These are phyloP conservation scores for Leptinotarsa texana DNA, from an alignment of 1,140 invertebrate genomes.

Conservation along the genomic window DNA sequence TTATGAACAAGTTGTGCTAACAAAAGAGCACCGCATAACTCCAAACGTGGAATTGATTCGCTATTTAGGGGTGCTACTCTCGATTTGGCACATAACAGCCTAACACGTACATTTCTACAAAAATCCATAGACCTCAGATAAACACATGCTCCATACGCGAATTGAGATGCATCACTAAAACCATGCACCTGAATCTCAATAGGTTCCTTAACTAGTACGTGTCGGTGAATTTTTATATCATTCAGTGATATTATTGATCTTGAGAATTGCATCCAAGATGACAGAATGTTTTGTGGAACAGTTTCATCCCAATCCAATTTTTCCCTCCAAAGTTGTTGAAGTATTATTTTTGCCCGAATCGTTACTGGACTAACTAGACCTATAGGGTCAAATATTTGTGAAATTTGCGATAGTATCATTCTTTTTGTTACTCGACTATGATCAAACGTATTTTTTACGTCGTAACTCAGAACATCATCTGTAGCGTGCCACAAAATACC, in stretches of 20 bases:
- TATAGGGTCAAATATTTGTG: conserved; percentile 55
- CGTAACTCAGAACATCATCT: conserved; percentile 15
- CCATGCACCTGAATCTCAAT: conserved; percentile 44
- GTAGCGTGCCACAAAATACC: conserved; percentile 21
- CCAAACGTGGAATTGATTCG: conserved; percentile 26
- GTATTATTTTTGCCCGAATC: conserved; percentile 45
- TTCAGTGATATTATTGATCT: conserved; percentile 14
- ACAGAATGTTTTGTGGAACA: conserved; percentile 3
- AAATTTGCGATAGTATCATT: conserved; percentile 31
- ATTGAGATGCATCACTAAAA: conserved; percentile 54
- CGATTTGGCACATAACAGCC: conserved; percentile 19
- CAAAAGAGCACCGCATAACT: conserved; percentile 23
- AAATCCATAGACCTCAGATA: not conserved
- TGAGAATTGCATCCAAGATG: conserved; percentile 14
- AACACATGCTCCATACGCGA: conserved; percentile 54
- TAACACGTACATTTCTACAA: conserved; percentile 8
- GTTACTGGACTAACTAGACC: conserved; percentile 53
- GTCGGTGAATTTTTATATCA: conserved; percentile 18
- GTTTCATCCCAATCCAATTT: conserved; percentile 21
- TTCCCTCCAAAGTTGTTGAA: conserved; percentile 23
- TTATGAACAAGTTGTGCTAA: conserved; percentile 17
- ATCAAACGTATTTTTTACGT: not conserved
- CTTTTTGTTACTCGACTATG: conserved; percentile 30
- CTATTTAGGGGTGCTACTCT: conserved; percentile 23
- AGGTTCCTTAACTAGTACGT: conserved; percentile 3